Evolutionary conservation across 1,140 invertebrate species (phyloP).

Genomic region (Marisa cornuarietis): DNA sequence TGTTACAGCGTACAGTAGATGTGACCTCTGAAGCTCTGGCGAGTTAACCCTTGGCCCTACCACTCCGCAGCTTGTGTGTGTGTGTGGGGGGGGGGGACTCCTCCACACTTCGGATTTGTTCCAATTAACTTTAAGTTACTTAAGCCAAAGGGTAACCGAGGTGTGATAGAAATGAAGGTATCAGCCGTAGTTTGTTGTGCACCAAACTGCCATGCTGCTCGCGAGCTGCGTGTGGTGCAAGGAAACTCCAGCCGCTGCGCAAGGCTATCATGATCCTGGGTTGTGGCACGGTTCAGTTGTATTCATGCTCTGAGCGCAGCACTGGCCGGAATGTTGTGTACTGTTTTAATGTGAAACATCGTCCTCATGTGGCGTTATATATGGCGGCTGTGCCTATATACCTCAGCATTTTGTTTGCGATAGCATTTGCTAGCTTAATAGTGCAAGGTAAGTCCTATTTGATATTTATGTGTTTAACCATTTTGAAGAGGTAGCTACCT

Average conservation of each 20-base stretch:
- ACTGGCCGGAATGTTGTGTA: conserved; percentile 40
- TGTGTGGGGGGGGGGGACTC: neutral
- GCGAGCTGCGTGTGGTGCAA: conserved; percentile 15
- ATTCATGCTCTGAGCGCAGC: conserved; percentile 32
- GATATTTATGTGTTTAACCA: conserved; percentile 21
- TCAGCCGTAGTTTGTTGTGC: neutral
- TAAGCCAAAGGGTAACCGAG: conserved; percentile 1
- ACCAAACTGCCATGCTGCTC: neutral
- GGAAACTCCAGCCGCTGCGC: conserved; percentile 19
- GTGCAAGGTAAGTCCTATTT: conserved; percentile 32
- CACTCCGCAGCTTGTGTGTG: conserved; percentile 9
- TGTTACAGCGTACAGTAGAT: conserved; percentile 3
- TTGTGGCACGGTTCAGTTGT: conserved; percentile 25
- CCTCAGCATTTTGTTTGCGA: conserved; percentile 41
- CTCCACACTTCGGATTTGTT: neutral
- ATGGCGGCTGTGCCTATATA: conserved; percentile 39
- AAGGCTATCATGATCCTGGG: conserved; percentile 23
- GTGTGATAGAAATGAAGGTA: conserved; percentile 4
- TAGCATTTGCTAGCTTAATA: conserved; percentile 31
- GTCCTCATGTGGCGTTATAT: conserved; percentile 41
- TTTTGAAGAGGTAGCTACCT: conserved; percentile 15
- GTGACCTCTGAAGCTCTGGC: conserved; percentile 22
- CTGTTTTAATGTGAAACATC: conserved; percentile 39
- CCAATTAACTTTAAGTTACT: neutral
- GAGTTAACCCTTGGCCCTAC: conserved; percentile 24